These are phyloP conservation scores for Pogonomyrmex barbatus DNA, from an alignment of 1,140 invertebrate species.

Conservation along the genomic window DNA sequence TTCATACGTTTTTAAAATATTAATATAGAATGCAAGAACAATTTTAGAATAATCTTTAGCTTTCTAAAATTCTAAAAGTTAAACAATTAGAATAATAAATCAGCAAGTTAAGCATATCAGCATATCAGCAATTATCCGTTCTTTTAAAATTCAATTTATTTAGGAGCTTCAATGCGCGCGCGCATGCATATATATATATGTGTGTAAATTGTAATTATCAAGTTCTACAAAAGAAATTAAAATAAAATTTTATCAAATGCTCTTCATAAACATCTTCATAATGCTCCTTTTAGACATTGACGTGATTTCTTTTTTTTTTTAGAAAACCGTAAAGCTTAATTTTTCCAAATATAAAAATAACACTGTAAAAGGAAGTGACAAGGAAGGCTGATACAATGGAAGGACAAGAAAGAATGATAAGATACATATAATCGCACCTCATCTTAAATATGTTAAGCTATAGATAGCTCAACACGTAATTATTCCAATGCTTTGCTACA, in stretches of 20 bases:
- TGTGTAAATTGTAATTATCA: not conserved
- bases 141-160: constrained; percentile 14
- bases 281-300: not conserved
- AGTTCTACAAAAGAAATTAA: not conserved
- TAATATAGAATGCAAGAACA: constrained; percentile 10
- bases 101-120: too few relatives aligned
- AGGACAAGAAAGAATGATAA: not conserved
- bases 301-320: not conserved
- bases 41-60: constrained; percentile 3
- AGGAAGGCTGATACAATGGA: not conserved
- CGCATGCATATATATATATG: not conserved
- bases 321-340: not conserved
- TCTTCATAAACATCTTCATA: not conserved
- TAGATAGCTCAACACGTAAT: not conserved
- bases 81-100: not conserved
- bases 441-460: not conserved
- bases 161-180: not conserved
- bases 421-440: constrained; percentile 5
- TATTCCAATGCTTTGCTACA: not conserved
- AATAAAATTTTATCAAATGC: not conserved
- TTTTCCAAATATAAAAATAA: not conserved
- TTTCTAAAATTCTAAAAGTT: not conserved
- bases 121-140: not conserved
- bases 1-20: not conserved
- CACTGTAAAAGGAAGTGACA: not conserved